Evolutionary conservation across 2,797 vertebrate genomes (phyloP).

Genomic region (Menidia menidia): DNA sequence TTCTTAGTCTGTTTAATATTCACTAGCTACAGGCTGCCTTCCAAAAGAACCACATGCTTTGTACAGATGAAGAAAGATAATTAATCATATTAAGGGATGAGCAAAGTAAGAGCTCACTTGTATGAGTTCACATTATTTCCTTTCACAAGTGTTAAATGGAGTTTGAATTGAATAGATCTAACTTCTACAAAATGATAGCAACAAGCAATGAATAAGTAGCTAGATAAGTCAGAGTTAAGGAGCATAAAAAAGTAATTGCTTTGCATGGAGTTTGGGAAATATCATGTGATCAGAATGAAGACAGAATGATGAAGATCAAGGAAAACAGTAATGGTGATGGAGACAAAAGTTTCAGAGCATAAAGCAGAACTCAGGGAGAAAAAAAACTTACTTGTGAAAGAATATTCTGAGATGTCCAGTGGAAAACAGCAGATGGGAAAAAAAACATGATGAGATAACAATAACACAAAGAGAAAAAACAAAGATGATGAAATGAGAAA

Average conservation of each 20-base stretch:
- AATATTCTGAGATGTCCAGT: conserved; percentile 89
- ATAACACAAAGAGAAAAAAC: conserved; percentile 78
- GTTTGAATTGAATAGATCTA: conserved; percentile 36
- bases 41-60: too few species aligned
- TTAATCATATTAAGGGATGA: too few species aligned
- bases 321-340: conserved; percentile 8
- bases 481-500: conserved; percentile 81
- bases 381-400: conserved; percentile 96
- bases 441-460: conserved; percentile 84
- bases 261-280: background rate
- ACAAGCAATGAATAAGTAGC: conserved; percentile 10
- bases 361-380: conserved; percentile 40
- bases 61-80: too few species aligned
- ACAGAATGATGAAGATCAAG: background rate
- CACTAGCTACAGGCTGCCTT: too few species aligned
- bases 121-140: too few species aligned
- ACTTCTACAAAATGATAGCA: conserved; percentile 44
- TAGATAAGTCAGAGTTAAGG: background rate
- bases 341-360: conserved; percentile 26
- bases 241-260: background rate
- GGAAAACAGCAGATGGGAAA: conserved; percentile 86
- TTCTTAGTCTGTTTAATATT: too few species aligned
- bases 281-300: background rate
- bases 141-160: background rate
- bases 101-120: too few species aligned